These are phyloP conservation scores for Thelaira solivaga DNA, from an alignment of 2,888 invertebrate species.

Conservation along the genomic window DNA sequence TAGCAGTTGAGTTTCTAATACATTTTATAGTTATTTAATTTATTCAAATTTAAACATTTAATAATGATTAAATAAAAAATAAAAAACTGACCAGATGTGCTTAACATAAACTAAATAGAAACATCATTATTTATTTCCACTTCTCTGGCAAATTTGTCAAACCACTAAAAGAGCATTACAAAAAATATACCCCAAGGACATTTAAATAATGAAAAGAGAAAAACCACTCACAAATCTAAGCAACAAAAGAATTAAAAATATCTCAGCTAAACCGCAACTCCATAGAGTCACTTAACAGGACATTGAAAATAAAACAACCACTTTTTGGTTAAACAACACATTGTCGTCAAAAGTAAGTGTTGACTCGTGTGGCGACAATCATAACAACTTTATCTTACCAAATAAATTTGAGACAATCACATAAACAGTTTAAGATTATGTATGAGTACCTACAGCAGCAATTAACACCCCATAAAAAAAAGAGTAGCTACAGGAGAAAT, in stretches of 20 bases:
- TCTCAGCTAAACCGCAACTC: slow-evolving; percentile 5
- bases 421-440: slow-evolving; percentile 4
- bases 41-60: no score
- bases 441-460: slow-evolving; percentile 17
- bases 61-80: no score
- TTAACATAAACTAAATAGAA: slow-evolving; percentile 54
- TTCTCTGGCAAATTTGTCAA: slow-evolving; percentile 20
- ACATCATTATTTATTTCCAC: slow-evolving; percentile 48
- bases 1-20: no score
- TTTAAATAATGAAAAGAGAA: slow-evolving; percentile 42
- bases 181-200: slow-evolving; percentile 57
- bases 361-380: slow-evolving; percentile 66
- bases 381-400: slow-evolving; percentile 65
- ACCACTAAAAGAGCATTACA: slow-evolving; percentile 22
- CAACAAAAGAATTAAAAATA: slow-evolving; percentile 26
- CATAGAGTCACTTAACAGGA: slow-evolving; percentile 13
- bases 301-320: slow-evolving; percentile 42
- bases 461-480: slow-evolving; percentile 57
- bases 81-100: slow-evolving; percentile 63
- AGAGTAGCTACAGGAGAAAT: no score
- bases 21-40: no score
- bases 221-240: not conserved
- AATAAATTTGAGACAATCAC: slow-evolving; percentile 23
- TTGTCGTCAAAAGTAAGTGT: slow-evolving; percentile 51
- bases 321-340: slow-evolving; percentile 8